These are phyloP conservation scores for Drosophila virilis DNA, from an alignment of 1,140 invertebrate genomes.

Conservation along the genomic window DNA sequence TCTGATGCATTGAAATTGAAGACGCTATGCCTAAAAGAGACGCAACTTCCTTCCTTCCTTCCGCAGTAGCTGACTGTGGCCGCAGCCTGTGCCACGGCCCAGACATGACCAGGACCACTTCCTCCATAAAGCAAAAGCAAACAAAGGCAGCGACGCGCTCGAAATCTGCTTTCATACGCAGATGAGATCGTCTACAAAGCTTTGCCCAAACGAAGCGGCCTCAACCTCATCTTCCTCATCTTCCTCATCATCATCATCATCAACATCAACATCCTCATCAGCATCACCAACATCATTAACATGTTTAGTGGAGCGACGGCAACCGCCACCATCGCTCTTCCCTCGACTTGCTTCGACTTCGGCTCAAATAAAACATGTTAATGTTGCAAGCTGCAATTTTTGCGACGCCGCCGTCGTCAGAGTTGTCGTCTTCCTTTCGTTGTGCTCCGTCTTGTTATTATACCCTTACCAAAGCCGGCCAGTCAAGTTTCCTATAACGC, in stretches of 20 bases:
- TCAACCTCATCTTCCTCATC: neutral
- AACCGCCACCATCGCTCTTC: neutral
- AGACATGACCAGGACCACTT: constrained; percentile 30
- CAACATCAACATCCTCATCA: constrained; percentile 5
- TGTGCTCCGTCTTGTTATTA: constrained; percentile 39
- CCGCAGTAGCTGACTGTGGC: constrained; percentile 38
- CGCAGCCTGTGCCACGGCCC: neutral
- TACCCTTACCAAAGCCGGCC: constrained; percentile 8
- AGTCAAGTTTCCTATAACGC: neutral
- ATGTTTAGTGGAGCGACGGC: neutral
- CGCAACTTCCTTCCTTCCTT: constrained; percentile 77
- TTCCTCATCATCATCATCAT: constrained; percentile 1
- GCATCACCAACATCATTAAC: constrained; percentile 5
- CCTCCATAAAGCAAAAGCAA: constrained; percentile 33
- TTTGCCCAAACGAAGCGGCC: constrained; percentile 22
- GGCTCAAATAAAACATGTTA: constrained; percentile 70
- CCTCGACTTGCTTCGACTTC: constrained; percentile 24
- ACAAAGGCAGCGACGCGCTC: neutral
- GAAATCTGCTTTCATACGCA: constrained; percentile 38
- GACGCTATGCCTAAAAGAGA: constrained; percentile 22
- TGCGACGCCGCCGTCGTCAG: constrained; percentile 12
- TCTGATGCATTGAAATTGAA: constrained; percentile 19
- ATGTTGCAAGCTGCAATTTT: constrained; percentile 77
- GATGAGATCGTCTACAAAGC: constrained; percentile 31
- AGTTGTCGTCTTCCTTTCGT: constrained; percentile 34